These are phyloP conservation scores for Pyrgilauda ruficollis DNA, from an alignment of 2,113 vertebrate species.

Conservation along the genomic window DNA sequence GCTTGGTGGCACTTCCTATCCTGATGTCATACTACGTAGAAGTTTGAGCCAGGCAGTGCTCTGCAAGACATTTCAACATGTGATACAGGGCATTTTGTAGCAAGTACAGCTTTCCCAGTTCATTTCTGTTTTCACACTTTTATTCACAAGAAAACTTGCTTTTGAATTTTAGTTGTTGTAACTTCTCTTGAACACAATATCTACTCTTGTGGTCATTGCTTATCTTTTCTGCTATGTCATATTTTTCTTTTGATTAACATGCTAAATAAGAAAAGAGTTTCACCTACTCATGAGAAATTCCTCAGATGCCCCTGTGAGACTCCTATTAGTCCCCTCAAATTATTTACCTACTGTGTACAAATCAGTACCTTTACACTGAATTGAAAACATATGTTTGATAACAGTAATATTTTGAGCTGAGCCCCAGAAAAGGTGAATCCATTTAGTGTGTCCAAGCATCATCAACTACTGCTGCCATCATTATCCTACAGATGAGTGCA, in stretches of 20 bases:
- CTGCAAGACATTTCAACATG: background rate
- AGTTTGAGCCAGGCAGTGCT: background rate
- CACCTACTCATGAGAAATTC: background rate
- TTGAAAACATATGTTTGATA: background rate
- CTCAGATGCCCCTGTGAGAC: background rate
- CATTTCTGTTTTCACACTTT: background rate
- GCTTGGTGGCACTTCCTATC: background rate
- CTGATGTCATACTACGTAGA: background rate
- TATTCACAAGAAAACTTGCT: background rate
- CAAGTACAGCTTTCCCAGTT: background rate
- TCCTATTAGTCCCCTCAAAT: background rate
- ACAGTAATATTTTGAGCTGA: background rate
- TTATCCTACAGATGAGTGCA: background rate
- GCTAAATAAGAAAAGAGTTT: background rate
- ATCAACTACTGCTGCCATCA: background rate
- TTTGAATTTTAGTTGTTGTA: background rate
- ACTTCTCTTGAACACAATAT: background rate
- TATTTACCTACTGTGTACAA: background rate
- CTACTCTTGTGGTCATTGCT: background rate
- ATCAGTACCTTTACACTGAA: background rate
- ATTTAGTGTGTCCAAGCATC: background rate
- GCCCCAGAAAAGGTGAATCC: background rate
- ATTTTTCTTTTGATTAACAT: background rate
- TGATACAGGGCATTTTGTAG: background rate
- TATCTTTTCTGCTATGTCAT: background rate